A percentile compares a stretch with the other conserved stretches of the same genome.
Evolutionary conservation across 2,797 vertebrate genomes (phyloP).

Genomic region (Glossophaga mutica): DNA sequence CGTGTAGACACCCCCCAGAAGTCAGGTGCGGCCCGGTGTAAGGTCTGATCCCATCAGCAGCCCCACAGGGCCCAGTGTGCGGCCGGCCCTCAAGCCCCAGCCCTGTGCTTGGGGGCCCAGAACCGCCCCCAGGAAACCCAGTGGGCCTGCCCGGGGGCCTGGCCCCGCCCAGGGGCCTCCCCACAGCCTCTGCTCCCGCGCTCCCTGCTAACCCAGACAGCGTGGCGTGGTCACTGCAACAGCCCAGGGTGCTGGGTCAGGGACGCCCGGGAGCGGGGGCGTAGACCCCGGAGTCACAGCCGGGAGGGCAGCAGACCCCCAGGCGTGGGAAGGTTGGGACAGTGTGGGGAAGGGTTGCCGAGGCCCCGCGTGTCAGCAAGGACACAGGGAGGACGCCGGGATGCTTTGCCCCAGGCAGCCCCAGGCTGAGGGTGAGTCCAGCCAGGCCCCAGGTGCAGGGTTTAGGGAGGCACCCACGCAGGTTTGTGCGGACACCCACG

Average conservation of each 20-base stretch:
- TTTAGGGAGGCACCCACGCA: not conserved
- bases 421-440: too few species aligned
- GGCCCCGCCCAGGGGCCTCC: not conserved
- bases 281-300: not conserved
- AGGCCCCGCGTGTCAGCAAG: not conserved
- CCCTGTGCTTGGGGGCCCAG: not conserved
- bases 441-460: too few species aligned
- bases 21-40: not conserved
- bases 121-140: not conserved
- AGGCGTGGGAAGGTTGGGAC: accelerated
- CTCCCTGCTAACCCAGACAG: conserved; percentile 3
- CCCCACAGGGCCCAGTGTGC: not conserved
- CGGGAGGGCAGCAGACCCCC: not conserved
- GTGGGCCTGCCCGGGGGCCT: not conserved
- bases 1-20: not conserved
- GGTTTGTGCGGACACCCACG: too few species aligned
- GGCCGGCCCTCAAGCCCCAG: not conserved
- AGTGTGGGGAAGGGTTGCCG: accelerated
- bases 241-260: not conserved
- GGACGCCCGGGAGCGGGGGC: not conserved
- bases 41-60: not conserved
- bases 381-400: not conserved
- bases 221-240: not conserved
- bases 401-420: not conserved
- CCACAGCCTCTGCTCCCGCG: not conserved